Percentiles rank a stretch among this genome's conserved stretches.
phyloP scores from a whole-genome alignment of 2,113 vertebrate genomes.

The Glaucomys volans region DNA sequence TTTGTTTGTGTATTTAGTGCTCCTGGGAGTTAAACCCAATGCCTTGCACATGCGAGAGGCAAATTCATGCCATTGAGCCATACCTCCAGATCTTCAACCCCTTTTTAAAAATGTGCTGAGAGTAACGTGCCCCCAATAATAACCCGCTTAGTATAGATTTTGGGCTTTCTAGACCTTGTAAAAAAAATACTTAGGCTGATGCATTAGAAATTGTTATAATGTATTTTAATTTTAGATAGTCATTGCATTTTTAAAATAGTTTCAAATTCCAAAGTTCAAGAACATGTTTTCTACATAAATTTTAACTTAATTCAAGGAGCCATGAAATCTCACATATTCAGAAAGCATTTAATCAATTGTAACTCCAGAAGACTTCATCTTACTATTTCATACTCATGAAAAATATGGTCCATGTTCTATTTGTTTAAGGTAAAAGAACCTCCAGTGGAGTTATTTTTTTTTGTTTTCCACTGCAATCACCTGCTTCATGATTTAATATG shows the following conservation, averaged over 20 bases:
- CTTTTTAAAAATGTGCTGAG: constrained; percentile 67
- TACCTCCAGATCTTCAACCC: background rate
- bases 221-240: constrained; percentile 84
- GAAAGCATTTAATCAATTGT: accelerated
- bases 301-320: background rate
- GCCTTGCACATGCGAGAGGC: too few species aligned
- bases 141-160: constrained; percentile 25
- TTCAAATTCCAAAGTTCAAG: constrained; percentile 67
- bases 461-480: background rate
- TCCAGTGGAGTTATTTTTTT: background rate
- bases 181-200: constrained; percentile 71
- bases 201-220: constrained; percentile 79
- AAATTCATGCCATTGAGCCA: background rate
- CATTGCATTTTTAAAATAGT: constrained; percentile 84
- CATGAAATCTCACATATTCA: background rate
- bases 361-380: background rate
- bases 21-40: background rate
- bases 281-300: constrained; percentile 53
- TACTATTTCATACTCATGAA: background rate
- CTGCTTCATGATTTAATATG: background rate
- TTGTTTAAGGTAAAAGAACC: background rate
- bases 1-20: background rate
- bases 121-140: constrained; percentile 37
- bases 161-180: background rate
- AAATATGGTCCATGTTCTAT: background rate